Conservation (phyloP, 1,140 invertebrate genomes). For the Drosophila sechellia region DNA sequence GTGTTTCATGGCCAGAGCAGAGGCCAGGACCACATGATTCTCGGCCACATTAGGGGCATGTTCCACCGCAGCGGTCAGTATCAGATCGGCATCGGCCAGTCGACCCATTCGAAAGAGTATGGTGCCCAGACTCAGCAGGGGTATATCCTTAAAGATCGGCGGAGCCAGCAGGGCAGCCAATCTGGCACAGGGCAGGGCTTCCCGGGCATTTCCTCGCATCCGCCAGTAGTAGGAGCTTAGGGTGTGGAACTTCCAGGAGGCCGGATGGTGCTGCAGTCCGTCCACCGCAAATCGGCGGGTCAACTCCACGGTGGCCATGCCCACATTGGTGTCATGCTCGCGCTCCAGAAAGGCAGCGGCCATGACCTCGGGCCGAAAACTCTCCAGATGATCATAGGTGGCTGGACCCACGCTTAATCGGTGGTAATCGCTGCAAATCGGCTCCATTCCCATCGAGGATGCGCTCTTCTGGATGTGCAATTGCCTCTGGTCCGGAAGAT, state of each 20-base stretch:
- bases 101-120: constrained; percentile 91
- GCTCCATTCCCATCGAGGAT: constrained; percentile 75
- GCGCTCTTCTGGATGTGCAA: constrained; percentile 22
- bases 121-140: constrained; percentile 92
- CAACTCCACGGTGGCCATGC: constrained; percentile 88
- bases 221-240: constrained; percentile 94
- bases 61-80: constrained; percentile 92
- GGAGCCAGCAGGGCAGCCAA: constrained; percentile 91
- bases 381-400: constrained; percentile 91
- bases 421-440: constrained; percentile 87
- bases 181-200: constrained; percentile 92
- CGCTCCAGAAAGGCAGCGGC: constrained; percentile 88
- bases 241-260: constrained; percentile 94
- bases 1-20: constrained; percentile 89
- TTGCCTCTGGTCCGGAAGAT: constrained; percentile 62
- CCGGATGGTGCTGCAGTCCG: constrained; percentile 89
- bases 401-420: constrained; percentile 85
- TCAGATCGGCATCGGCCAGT: constrained; percentile 91
- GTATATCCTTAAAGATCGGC: constrained; percentile 91
- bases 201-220: constrained; percentile 90
- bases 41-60: constrained; percentile 89
- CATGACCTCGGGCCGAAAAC: constrained; percentile 88
- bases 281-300: constrained; percentile 82
- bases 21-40: constrained; percentile 92
- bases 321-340: constrained; percentile 87